Base-by-base conservation (phyloP, 2,797 vertebrate species). In the Etheostoma perlongum region DNA sequence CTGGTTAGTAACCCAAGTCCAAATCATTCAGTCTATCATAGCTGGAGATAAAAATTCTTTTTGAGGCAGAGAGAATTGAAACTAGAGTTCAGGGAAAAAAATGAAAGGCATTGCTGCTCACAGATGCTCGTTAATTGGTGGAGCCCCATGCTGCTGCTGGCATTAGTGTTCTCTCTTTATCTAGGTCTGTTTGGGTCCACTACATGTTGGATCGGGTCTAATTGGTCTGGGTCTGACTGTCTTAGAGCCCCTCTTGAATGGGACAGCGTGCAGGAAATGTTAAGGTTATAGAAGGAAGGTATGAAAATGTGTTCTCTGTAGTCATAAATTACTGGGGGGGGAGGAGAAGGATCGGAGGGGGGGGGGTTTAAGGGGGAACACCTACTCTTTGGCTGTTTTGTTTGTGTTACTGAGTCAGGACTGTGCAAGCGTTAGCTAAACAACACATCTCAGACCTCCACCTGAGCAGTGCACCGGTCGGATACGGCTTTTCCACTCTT, bases 291-390 rank as follows among this genome's bases (percentile, higher is more conserved):
- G 0, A n/a, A 4, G 49, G 46, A 40, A 53, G 40, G 40, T 74
- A 53, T 46, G 25, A 18, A 8, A 19, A 61, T 70, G n/a, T 36
- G 11, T 59, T 74, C 33, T 18, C 25, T 70, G 13, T 60, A 40
- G 14, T 59, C 57, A 73, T 62, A 62, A 47, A 59, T 78, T 14
- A 6, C 27, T 14, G 33, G 57, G 27, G 59, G 30, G 48, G 59
- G 30, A 44, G 21, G 30, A 12, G 42, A 30, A 36, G 51, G 55
- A 30, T 4, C n/a, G 19, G 25, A n/a, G 19, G 64, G 36, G 27
- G 10, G 14, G 30, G 30, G 30, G 30, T 6, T 44, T 8, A 47
- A 47, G 30, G 18, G 33, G 13, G 16, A 13, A 55, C 33, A 51
- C 21, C 47, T 14, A 21, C 44, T 63, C 66, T 51, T 46, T 52